Percentiles rank a stretch among this genome's conserved stretches.
These are phyloP conservation scores for Malurus elegans DNA, from an alignment of 2,113 vertebrate species.

Conservation along the genomic window DNA sequence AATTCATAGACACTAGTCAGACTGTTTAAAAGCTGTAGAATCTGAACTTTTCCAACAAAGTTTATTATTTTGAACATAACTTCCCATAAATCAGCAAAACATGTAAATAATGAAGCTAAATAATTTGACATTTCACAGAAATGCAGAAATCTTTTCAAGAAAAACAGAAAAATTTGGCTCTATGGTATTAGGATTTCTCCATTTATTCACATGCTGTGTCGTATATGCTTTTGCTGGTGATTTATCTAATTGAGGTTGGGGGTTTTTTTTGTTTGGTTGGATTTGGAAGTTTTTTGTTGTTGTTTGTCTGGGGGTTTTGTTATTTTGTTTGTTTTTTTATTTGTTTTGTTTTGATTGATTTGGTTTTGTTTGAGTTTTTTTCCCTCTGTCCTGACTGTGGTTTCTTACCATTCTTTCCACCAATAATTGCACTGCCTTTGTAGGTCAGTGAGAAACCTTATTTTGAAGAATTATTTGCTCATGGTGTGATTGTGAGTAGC, in stretches of 20 bases:
- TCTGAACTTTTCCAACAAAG: background rate
- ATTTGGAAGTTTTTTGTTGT: background rate
- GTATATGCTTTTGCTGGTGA: background rate
- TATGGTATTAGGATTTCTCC: background rate
- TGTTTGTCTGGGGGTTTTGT: too few relatives aligned
- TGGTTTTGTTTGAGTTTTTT: background rate
- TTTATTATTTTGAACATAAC: background rate
- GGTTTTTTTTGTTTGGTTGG: fast-evolving
- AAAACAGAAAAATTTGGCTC: background rate
- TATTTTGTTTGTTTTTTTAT: too few relatives aligned
- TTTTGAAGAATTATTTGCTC: background rate
- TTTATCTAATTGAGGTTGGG: background rate
- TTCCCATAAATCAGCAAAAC: background rate
- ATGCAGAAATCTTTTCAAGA: background rate
- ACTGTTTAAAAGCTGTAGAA: background rate
- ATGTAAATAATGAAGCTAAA: background rate
- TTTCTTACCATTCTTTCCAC: background rate
- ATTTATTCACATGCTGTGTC: background rate
- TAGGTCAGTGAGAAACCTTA: background rate
- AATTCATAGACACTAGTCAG: background rate
- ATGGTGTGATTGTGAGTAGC: background rate
- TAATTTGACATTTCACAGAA: background rate
- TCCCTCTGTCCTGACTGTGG: background rate
- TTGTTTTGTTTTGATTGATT: too few relatives aligned
- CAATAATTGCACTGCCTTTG: background rate